Evolutionary conservation across 2,888 invertebrate genomes (phyloP), one percentile per base, ranked within the genome.

Genomic region (Allolobophora icterica): DNA sequence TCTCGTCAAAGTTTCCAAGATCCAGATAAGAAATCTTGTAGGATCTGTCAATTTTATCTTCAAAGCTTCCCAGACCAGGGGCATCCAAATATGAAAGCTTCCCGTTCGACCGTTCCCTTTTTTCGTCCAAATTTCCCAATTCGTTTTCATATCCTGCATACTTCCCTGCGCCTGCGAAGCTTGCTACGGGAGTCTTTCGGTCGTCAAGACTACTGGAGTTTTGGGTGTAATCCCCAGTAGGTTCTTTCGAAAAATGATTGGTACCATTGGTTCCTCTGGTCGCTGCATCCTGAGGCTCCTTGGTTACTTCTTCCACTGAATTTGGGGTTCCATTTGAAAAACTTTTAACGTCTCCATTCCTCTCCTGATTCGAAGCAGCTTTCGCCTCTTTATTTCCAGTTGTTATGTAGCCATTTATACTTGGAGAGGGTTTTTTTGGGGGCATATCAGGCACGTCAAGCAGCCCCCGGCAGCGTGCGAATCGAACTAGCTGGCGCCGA

Each of bases 401-500:
- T 71, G 71, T 71, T 30, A n/a, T 11, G n/a, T n/a, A 71, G n/a
- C 71, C 71, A 71, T 71, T 30, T 71, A 13, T n/a, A 71, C 71
- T 30, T 5, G n/a, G 30, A 84, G n/a, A 40, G 45, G 84, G 38
- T 83, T 90, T 90, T 90, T 90, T 90, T 38, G 90, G 84, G 84
- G 90, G 38, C 11, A 4, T n/a, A 30, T 90, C 90, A 1, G 90
- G 90, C 0, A 83, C 33, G 35, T 93, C 93, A n/a, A 93, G 92
- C n/a, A 92, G 89, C 24, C 91, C 92, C 5, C 91, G 58, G 45
- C 42, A 84, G 13, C 93, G 90, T 2, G 93, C 93, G 83, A 91
- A 93, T 35, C 91, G 90, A 24, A 93, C 89, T 30, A 93, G 91
- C 91, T 93, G 93, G 71, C 91, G 90, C 21, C 93, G 91, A 89